Evolutionary conservation across 1,140 invertebrate genomes (phyloP), one percentile per base, ranked within the genome.

Genomic region (Chlorops oryzae): DNA sequence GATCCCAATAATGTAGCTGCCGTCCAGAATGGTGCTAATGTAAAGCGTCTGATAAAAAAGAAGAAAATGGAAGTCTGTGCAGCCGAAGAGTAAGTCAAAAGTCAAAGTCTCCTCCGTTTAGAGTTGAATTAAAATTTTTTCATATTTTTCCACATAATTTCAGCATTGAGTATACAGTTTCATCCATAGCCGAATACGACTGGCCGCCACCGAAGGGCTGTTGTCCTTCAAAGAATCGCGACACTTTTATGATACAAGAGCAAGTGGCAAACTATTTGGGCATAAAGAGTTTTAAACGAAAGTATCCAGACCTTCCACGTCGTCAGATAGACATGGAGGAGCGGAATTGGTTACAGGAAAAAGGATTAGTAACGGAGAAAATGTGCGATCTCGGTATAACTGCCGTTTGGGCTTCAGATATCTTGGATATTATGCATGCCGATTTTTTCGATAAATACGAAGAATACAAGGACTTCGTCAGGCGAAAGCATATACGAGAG

Each of bases 361-460:
- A 84, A 68, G 86, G 85, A 35, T 76, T 94, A 40, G 92, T 95
- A 2, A 87, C 88, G 20, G 93, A 96, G 74, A 84, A 86, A 18
- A 87, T 96, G 74, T 95, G 91, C 76, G 91, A 96, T 75, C 77
- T 95, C 68, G 88, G 93, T 61, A 78, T 98, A 50, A 96, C 93
- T 13, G 92, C 92, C 4, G 80, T 98, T 5, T 84, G 84, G 56
- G 90, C 88, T 59, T 86, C 88, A 23, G 93, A 97, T 72, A 90
- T 97, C 20, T 74, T 95, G 54, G 94, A 97, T 63, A 85, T 98
- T 25, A 95, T 97, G 90, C 87, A 86, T 54, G 84, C 86, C 42
- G 94, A 97, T 73, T 97, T 95, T 74, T 92, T 90, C 20, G 87
- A 89, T 40, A 96, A 96, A 68, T 97, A 94, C 69, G 89, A 94